Evolutionary conservation across 2,888 invertebrate genomes (phyloP).

Genomic region (Chesias legatella): DNA sequence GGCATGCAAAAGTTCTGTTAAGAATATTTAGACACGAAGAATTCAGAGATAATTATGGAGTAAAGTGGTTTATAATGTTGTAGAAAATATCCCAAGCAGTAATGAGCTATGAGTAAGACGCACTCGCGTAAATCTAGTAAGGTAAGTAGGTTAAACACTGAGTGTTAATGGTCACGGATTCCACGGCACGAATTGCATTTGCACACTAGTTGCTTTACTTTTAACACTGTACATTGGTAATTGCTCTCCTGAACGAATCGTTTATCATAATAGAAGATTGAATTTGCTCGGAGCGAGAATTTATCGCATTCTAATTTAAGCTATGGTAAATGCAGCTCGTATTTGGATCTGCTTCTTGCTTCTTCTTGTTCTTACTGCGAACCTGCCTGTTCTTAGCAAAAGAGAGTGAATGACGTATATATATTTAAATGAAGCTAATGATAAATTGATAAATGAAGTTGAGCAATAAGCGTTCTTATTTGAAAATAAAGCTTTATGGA

Average conservation of each 20-base stretch:
- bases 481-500: too few species aligned
- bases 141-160: slow-evolving; percentile 44
- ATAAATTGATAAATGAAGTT: too few species aligned
- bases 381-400: too few species aligned
- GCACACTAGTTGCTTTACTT: slow-evolving; percentile 45
- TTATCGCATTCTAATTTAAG: slow-evolving; percentile 48
- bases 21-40: too few species aligned
- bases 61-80: neutral
- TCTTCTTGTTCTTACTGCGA: slow-evolving; percentile 15
- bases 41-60: too few species aligned
- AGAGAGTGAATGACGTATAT: too few species aligned
- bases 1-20: too few species aligned
- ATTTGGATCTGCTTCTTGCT: slow-evolving; percentile 26
- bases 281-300: slow-evolving; percentile 49
- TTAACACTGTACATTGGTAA: slow-evolving; percentile 47
- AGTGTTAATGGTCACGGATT: slow-evolving; percentile 60
- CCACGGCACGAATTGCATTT: slow-evolving; percentile 48
- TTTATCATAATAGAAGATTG: slow-evolving; percentile 66
- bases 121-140: slow-evolving; percentile 25
- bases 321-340: slow-evolving; percentile 39
- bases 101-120: slow-evolving; percentile 18
- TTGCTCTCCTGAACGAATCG: slow-evolving; percentile 69
- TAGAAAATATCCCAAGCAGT: slow-evolving; percentile 9
- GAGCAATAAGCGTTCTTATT: too few species aligned
- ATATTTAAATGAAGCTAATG: too few species aligned